Evolutionary conservation across 2,113 vertebrate genomes (phyloP), one percentile per base, ranked within the genome.

Genomic region (Anarhynchus alexandrinus): DNA sequence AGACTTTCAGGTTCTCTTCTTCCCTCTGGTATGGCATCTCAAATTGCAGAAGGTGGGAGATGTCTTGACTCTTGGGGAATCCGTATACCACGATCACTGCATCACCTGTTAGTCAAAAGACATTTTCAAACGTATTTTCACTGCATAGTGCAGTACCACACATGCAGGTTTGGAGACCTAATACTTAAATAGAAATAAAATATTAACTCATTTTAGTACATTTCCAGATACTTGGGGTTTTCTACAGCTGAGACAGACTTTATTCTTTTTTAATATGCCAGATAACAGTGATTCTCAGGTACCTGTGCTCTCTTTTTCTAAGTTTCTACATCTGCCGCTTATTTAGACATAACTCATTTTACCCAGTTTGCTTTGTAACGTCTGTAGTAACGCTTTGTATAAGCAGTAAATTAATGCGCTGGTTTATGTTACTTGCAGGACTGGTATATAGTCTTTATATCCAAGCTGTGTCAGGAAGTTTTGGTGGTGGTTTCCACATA

Each of bases 251-350:
- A 65, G 15, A 64, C 4, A 26, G 27, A 5, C 32, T 27, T 5
- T 5, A 9, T 42, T 38, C 47, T 49, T 61, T 76, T 71, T 45
- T 19, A 27, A 49, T 51, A 9, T 23, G 7, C 6, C 34, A 54
- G 38, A 5, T 19, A n/a, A 59, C 15, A 40, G 30, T 5, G 11
- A 45, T n/a, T 66, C 36, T 27, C 26, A 45, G 40, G 18, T 47
- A 52, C 15, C 40, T 0, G 0, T n/a, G 52, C 32, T 54, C 12
- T 61, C 49, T 23, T 42, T 32, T 40, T 49, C 11, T 5, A 26
- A 66, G 22, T 72, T 72, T 73, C 52, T 65, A 17, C 12, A 42
- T 40, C 59, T 67, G 40, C 40, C 30, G 20, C 34, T 57, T 76
- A 18, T 9, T n/a, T 18, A 19, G 19, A 7, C 4, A 4, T 8